Evolutionary conservation across 2,888 invertebrate genomes (phyloP).

Genomic region (Limnephilus marmoratus): DNA sequence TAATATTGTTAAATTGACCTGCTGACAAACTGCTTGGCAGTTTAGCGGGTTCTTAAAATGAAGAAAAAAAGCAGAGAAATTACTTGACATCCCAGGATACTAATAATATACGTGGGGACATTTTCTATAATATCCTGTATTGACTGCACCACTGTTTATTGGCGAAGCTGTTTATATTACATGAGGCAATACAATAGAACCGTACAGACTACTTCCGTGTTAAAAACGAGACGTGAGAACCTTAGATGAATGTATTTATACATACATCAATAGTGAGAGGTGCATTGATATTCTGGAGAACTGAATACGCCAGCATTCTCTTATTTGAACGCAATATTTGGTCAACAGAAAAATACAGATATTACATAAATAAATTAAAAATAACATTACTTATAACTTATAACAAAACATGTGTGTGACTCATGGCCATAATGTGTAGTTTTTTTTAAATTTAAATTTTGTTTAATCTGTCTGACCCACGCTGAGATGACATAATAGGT

Average conservation of each 20-base stretch:
- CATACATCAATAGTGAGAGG: too few species aligned
- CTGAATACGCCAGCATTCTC: not conserved
- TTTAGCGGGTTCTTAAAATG: too few species aligned
- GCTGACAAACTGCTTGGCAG: too few species aligned
- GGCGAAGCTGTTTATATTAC: not conserved
- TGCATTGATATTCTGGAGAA: not conserved
- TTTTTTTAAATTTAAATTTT: too few species aligned
- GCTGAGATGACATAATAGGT: too few species aligned
- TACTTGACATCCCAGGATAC: not conserved
- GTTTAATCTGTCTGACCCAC: too few species aligned
- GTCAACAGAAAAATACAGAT: not conserved
- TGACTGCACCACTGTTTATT: not conserved
- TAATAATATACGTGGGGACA: not conserved
- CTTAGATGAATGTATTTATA: too few species aligned
- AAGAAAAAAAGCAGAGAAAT: not conserved
- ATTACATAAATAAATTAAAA: too few species aligned
- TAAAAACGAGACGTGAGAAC: not conserved
- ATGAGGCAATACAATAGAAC: not conserved
- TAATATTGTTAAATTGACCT: too few species aligned
- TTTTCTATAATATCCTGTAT: not conserved
- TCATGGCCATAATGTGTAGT: too few species aligned
- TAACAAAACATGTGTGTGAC: too few species aligned
- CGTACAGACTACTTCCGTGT: not conserved
- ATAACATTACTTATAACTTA: too few species aligned
- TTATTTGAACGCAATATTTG: not conserved